Evolutionary conservation across 2,113 vertebrate species (phyloP), one percentile per base, ranked within the genome.

Genomic region (Cynopterus brachyotis): DNA sequence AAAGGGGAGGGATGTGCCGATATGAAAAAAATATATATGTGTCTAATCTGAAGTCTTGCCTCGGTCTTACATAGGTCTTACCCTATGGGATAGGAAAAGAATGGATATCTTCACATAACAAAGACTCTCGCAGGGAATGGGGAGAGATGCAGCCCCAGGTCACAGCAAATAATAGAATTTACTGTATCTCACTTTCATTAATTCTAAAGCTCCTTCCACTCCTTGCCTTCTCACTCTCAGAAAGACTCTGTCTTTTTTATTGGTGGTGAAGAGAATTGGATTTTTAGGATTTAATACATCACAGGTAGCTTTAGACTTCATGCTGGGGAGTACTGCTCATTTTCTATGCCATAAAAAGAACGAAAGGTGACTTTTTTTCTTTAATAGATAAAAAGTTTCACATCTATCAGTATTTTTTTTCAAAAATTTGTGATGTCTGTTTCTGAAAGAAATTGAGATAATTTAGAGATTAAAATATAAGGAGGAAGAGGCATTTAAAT

Each of bases 361-460:
- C 4, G 72, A 94, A 87, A 94, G 45, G n/a, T 66, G 13, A 62
- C 30, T 67, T 95, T 70, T 53, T 84, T 67, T 85, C 12, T 35
- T 64, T 88, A 62, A 37, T 47, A 60, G 12, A 47, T 80, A 62
- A 60, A 73, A 13, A 80, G 55, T 85, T 64, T 57, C 4, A 86
- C n/a, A 80, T 91, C 13, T 73, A 42, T 22, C 19, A 47, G 7
- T 24, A 78, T 42, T 37, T 73, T 30, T 22, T 8, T 4, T 12
- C n/a, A 75, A 76, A 60, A 30, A 72, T 90, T 53, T 94, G 22
- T 45, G n/a, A 70, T 92, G 13, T 2, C n/a, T 96, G 2, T 82
- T 83, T 96, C 75, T 93, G 45, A 96, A 96, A 90, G 20, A 37
- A 57, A 92, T 13, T 22, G 30, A 24, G 20, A 55, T 79, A 35